Evolutionary conservation across 2,113 vertebrate species (phyloP).

Genomic region (Nothocercus nigrocapillus): DNA sequence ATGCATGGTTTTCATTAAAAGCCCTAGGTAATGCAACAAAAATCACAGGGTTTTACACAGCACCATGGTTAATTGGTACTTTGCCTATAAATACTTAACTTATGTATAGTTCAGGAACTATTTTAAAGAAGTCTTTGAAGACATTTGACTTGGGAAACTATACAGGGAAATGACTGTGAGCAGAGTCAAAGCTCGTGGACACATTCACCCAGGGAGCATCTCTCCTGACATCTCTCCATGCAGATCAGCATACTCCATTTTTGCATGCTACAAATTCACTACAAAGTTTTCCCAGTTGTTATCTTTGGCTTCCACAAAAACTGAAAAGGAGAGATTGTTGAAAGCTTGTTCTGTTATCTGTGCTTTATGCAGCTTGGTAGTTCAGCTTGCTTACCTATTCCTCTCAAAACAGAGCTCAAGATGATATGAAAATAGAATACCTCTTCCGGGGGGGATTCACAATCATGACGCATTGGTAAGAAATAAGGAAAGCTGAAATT

Average conservation of each 20-base stretch:
- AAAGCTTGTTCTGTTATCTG: constrained; percentile 57
- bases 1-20: not conserved
- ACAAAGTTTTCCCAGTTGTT: not conserved
- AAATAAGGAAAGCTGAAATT: not conserved
- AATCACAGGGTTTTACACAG: not conserved
- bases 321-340: constrained; percentile 26
- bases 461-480: not conserved
- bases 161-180: not conserved
- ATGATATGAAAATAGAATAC: not conserved
- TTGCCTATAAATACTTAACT: not conserved
- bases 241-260: not conserved
- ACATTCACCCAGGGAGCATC: not conserved
- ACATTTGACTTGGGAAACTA: not conserved
- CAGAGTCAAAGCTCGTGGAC: not conserved
- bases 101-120: not conserved
- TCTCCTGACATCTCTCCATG: not conserved
- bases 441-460: not conserved
- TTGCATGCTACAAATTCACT: not conserved
- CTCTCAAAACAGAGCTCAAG: not conserved
- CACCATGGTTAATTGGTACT: not conserved
- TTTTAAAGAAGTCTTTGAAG: not conserved
- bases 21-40: not conserved
- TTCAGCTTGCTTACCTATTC: constrained; percentile 13
- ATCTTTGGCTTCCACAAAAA: constrained; percentile 58
- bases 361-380: constrained; percentile 33